Conservation (phyloP, 2,113 vertebrate genomes). For the Coptodon rendalli region DNA sequence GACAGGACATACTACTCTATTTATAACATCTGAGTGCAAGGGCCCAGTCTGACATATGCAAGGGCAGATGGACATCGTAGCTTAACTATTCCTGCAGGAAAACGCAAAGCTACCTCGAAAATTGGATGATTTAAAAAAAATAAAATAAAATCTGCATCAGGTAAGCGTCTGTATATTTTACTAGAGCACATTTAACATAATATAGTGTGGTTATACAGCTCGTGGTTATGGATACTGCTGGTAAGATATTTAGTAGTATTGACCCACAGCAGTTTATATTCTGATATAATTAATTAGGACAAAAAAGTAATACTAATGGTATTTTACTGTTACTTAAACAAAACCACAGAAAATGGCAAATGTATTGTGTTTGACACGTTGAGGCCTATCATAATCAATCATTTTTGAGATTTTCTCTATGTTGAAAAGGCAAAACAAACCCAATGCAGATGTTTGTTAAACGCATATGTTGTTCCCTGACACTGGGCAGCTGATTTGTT, state of each 20-base stretch:
- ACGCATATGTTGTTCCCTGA: background rate
- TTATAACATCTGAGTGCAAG: constrained; percentile 63
- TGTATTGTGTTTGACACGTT: background rate
- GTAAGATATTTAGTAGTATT: background rate
- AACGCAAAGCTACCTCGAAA: constrained; percentile 22
- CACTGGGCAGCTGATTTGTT: background rate
- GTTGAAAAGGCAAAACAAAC: background rate
- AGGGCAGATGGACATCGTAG: constrained; percentile 54
- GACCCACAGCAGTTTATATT: background rate
- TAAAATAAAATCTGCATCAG: constrained; percentile 23
- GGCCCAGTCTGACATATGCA: constrained; percentile 35
- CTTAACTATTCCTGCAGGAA: constrained; percentile 31
- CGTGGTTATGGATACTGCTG: background rate
- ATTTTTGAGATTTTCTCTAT: background rate
- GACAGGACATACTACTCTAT: constrained; percentile 68
- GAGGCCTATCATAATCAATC: background rate
- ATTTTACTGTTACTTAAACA: background rate
- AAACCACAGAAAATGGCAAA: background rate
- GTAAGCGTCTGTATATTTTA: constrained; percentile 30
- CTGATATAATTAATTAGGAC: background rate
- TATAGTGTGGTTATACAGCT: background rate
- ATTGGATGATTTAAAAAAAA: background rate
- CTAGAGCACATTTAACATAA: background rate
- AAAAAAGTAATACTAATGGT: background rate
- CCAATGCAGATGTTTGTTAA: background rate